phyloP scores from a whole-genome alignment of 2,888 invertebrate species.

The Drosophila anceps region DNA sequence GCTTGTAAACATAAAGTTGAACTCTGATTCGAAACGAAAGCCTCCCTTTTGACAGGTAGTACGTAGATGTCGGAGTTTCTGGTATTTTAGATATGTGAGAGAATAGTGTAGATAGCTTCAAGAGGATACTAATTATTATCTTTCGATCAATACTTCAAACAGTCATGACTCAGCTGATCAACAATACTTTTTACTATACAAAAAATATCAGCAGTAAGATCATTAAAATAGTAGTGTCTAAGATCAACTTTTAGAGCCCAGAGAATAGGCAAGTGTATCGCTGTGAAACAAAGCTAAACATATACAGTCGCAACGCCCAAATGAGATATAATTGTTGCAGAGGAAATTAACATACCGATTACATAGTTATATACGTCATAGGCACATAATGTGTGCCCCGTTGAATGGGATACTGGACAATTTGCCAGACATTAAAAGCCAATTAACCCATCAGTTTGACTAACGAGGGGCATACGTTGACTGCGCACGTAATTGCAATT shows the following conservation, averaged over 20 bases:
- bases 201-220: background rate
- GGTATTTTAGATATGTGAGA: too few species aligned
- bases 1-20: background rate
- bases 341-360: constrained; percentile 2
- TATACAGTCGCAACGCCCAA: background rate
- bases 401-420: constrained; percentile 43
- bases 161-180: too few species aligned
- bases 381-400: constrained; percentile 15
- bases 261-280: background rate
- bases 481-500: constrained; percentile 70
- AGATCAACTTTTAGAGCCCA: background rate
- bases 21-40: background rate
- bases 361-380: constrained; percentile 1
- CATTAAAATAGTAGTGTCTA: background rate
- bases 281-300: too few species aligned
- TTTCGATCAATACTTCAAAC: background rate
- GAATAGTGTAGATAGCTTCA: background rate
- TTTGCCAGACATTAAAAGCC: constrained; percentile 75
- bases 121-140: background rate
- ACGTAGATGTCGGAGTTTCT: too few species aligned
- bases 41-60: too few species aligned
- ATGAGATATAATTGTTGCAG: background rate
- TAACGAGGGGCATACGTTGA: constrained; percentile 42
- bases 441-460: constrained; percentile 69
- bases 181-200: too few species aligned